Base-by-base conservation (phyloP, 1,140 invertebrate genomes). In the Melipona quadrifasciata region DNA sequence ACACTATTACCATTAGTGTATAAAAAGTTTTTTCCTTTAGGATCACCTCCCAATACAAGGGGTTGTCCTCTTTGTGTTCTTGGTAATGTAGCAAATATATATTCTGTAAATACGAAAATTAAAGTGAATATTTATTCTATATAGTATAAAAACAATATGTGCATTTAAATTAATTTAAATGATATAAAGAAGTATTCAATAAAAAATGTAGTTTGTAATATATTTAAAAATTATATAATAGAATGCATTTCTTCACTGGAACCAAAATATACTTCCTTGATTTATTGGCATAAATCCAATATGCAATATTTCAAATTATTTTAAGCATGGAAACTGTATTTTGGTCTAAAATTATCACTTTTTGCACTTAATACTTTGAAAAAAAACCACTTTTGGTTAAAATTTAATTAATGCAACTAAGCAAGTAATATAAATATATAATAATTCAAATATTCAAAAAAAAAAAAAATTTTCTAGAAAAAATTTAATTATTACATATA, bases 1-100 rank as follows among this genome's bases (percentile, higher is more conserved):
- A 99, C 98, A 92, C 98, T 99, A 93, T 99, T 99, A 87, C 99
- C 99, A 96, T 99, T 99, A 61, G 98, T 97, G 94, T 99, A 99
- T 34, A 99, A 96, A 94, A 99, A 99, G 92, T 98, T 99, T 91
- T 99, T 99, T 68, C 99, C 99, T 95, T 99, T 99, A 17, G 99
- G 99, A 96, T 99, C 99, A 39, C 97, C 97, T 78, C 98, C 98
- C 76, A 99, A 93, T 65, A 99, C 98, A 87, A 99, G 96, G 39
- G 99, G 98, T 90, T 98, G 97, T 39, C 99, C 99, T 91, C 99
- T 95, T 92, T 97, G 97, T 34, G 99, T 99, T 91, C 97, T 96
- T 71, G 99, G 99, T 89, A 99, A 95, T 65, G 98, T 97, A 70
- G 99, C 98, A 95, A 98, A 99, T 94, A 97, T 97, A 93, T 96